A percentile compares a stretch with the other conserved stretches of the same genome.
phyloP scores from a whole-genome alignment of 2,888 invertebrate genomes.

The Thumatha senex region DNA sequence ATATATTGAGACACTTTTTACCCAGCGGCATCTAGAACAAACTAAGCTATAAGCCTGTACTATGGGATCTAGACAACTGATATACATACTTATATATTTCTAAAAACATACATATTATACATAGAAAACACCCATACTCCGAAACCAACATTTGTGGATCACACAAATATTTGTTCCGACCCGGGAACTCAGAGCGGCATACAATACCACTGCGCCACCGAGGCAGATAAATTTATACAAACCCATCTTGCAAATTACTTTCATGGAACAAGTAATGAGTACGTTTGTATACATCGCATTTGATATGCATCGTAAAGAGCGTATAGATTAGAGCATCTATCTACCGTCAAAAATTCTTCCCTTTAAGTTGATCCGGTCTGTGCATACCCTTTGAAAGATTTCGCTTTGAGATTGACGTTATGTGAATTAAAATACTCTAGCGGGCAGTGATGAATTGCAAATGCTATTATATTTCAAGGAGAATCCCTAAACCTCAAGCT shows the following conservation, averaged over 20 bases:
- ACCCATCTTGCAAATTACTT: neutral
- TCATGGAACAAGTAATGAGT: constrained; percentile 2
- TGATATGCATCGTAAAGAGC: constrained; percentile 2
- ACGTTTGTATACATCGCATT: constrained; percentile 2
- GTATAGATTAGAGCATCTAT: constrained; percentile 4
- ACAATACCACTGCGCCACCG: too few species aligned
- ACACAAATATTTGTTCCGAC: too few species aligned
- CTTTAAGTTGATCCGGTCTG: constrained; percentile 1
- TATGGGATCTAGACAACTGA: too few species aligned
- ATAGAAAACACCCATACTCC: too few species aligned
- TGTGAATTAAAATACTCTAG: neutral
- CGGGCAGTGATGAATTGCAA: neutral
- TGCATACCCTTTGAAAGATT: neutral
- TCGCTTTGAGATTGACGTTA: constrained; percentile 6
- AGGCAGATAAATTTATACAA: neutral
- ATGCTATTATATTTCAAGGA: neutral
- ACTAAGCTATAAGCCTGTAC: too few species aligned
- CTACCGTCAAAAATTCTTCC: neutral
- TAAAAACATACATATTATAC: too few species aligned
- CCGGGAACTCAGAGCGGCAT: too few species aligned
- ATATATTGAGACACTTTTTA: too few species aligned
- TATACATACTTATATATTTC: too few species aligned
- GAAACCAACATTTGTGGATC: too few species aligned
- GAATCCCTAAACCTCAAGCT: too few species aligned
- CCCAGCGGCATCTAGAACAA: too few species aligned